Conservation (phyloP, 2,113 vertebrate genomes). For the Loxodonta africana region DNA sequence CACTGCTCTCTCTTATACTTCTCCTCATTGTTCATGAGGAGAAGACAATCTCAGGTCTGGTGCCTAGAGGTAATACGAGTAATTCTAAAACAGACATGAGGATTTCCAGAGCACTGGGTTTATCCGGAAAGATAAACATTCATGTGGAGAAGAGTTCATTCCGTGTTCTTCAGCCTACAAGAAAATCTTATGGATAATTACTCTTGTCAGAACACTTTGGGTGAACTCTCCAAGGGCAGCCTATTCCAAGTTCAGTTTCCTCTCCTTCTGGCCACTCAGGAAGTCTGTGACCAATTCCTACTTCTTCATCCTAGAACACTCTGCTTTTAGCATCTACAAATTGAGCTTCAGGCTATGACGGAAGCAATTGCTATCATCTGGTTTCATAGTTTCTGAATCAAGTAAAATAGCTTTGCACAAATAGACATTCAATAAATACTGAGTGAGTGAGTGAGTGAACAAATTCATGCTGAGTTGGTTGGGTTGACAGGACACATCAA, state of each 20-base stretch:
- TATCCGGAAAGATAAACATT: background rate
- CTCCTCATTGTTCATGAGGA: background rate
- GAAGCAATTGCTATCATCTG: background rate
- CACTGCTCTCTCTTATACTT: background rate
- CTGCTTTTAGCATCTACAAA: background rate
- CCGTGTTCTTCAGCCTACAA: background rate
- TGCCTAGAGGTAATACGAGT: background rate
- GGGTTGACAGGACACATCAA: background rate
- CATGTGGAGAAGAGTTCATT: background rate
- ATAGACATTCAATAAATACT: background rate
- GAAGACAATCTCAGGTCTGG: background rate
- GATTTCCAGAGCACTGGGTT: conserved; percentile 12
- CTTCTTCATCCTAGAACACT: background rate
- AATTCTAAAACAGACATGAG: conserved; percentile 12
- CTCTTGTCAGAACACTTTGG: background rate
- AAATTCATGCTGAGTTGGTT: background rate
- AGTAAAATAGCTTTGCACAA: background rate
- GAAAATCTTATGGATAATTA: background rate
- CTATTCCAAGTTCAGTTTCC: background rate
- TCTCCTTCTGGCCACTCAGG: background rate
- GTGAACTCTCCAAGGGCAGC: background rate
- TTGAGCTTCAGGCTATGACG: background rate
- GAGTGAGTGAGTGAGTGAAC: background rate
- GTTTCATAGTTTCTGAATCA: conserved; percentile 14
- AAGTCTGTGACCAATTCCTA: background rate